Conservation (phyloP, 2,797 vertebrate genomes). For the Tinamus major region DNA sequence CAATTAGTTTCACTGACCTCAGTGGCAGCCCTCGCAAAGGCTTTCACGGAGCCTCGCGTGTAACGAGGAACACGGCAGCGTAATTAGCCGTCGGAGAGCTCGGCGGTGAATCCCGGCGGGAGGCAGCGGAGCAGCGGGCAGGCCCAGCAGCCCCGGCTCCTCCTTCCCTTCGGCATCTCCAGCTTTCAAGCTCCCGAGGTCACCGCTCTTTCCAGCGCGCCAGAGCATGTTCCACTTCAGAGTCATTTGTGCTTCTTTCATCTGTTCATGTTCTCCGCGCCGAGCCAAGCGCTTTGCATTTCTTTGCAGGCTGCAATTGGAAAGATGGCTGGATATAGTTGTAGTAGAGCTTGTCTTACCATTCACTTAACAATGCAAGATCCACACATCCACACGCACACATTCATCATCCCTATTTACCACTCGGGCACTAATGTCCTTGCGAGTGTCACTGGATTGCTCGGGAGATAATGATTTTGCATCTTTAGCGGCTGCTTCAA, state of each 20-base stretch:
- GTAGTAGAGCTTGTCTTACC: background rate
- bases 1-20: background rate
- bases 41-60: background rate
- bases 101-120: background rate
- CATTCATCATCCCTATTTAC: background rate
- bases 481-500: background rate
- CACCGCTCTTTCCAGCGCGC: background rate
- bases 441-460: background rate
- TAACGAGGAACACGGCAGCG: rapidly evolving
- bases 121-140: background rate
- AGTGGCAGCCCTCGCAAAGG: background rate
- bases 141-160: rapidly evolving
- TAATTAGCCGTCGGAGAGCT: background rate
- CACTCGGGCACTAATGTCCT: background rate
- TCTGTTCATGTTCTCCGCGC: background rate
- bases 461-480: slow-evolving; percentile 4
- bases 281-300: background rate
- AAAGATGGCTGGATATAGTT: background rate
- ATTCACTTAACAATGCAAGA: background rate
- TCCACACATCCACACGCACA: rapidly evolving
- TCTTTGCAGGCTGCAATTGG: background rate
- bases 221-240: too few relatives aligned
- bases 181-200: rapidly evolving
- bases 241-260: background rate
- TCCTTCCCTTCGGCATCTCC: background rate